These are phyloP conservation scores for Drosophila orosa DNA, from an alignment of 1,140 invertebrate species.

Conservation along the genomic window DNA sequence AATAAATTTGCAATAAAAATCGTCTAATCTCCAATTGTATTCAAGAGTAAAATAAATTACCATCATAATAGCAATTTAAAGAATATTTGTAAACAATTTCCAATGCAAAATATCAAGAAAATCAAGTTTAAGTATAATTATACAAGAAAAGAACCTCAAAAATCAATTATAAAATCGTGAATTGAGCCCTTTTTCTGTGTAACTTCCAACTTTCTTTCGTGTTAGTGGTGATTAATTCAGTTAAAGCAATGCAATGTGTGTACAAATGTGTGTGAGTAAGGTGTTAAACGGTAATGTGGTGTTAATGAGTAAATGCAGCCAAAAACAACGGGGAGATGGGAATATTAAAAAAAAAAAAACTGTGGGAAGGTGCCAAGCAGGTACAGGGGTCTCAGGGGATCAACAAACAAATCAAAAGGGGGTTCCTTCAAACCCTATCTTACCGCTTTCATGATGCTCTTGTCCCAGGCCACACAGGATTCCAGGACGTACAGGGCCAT, in stretches of 20 bases:
- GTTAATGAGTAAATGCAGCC: constrained; percentile 13
- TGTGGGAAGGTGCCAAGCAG: constrained; percentile 13
- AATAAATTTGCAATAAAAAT: too few relatives aligned
- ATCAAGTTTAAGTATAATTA: not conserved
- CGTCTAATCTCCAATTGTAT: too few relatives aligned
- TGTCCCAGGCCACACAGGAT: constrained; percentile 97
- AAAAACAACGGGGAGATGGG: constrained; percentile 29
- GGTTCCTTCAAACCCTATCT: constrained; percentile 82
- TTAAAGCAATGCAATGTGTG: constrained; percentile 9
- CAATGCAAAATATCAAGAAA: not conserved
- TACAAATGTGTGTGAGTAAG: constrained; percentile 4
- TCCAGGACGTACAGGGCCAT: constrained; percentile 96
- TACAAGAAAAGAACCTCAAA: not conserved
- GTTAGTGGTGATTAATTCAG: constrained; percentile 1
- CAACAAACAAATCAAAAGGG: constrained; percentile 1
- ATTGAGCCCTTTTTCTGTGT: not conserved
- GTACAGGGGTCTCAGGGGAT: constrained; percentile 3
- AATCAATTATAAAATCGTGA: not conserved
- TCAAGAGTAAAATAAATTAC: too few relatives aligned
- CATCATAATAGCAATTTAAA: too few relatives aligned
- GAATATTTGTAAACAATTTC: not conserved
- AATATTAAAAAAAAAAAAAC: not conserved
- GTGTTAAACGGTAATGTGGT: constrained; percentile 3
- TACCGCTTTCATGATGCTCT: constrained; percentile 99
- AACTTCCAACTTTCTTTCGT: not conserved